phyloP scores from a whole-genome alignment of 2,113 vertebrate genomes.

The Sakesphorus luctuosus region DNA sequence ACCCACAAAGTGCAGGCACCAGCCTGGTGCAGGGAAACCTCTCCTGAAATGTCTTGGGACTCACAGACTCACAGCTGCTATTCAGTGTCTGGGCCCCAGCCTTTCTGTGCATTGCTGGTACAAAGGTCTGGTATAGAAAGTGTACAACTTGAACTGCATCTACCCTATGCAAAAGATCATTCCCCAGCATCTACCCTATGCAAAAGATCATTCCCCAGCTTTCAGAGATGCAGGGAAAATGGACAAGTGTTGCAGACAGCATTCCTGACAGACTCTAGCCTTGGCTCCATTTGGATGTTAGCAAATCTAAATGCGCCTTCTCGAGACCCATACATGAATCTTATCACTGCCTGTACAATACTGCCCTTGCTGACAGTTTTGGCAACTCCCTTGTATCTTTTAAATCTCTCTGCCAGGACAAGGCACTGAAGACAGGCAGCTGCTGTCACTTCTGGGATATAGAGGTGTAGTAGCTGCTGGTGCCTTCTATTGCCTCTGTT shows the following conservation, averaged over 20 bases:
- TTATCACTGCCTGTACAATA: neutral
- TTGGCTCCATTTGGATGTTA: neutral
- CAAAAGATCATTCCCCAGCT: neutral
- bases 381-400: neutral
- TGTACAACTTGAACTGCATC: neutral
- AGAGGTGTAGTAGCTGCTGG: neutral
- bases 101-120: neutral
- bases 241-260: neutral
- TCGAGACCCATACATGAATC: neutral
- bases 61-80: neutral
- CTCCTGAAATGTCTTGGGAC: neutral
- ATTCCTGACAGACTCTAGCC: neutral
- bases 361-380: neutral
- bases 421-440: neutral
- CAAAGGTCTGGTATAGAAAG: neutral
- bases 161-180: neutral
- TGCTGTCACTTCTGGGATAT: neutral
- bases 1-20: slow-evolving; percentile 43
- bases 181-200: neutral
- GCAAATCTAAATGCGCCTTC: neutral
- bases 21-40: neutral
- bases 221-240: neutral
- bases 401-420: neutral
- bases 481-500: neutral
- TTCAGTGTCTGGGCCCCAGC: neutral